Evolutionary conservation across 2,797 vertebrate genomes (phyloP), one percentile per base, ranked within the genome.

Genomic region (Geotrypetes seraphini): DNA sequence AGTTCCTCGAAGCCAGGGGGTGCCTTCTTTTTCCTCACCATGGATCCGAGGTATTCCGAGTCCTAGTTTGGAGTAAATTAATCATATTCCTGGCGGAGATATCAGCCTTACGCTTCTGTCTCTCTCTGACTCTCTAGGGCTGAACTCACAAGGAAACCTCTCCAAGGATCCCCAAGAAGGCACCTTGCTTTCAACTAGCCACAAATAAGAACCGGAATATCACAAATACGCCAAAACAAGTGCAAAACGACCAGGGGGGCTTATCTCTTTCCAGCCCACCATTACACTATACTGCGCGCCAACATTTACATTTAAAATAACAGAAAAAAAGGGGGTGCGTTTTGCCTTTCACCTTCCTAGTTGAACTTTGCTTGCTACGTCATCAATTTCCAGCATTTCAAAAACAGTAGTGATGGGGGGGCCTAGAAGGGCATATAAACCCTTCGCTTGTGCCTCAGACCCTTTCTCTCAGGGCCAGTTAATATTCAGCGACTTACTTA

Each of bases 1-100:
- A 71, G 74, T 59, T 87, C 84, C 71, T 73, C 79, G 47, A 67
- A 70, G 48, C 77, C 77, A 10, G 69, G 53, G 41, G 78, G 69
- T 60, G 66, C 84, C 82, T 75, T 84, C 83, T 69, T 86, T 68
- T 84, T 85, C 80, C 87, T 92, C 86, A 91, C 91, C 91, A 85
- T 88, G 83, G 80, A 66, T 81, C 83, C 80, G 78, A 63, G 54
- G 63, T 58, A 70, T 59, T 72, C 63, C 42, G 60, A 53, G 48
- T 70, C 44, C 63, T 66, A 60, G 60, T 53, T 25, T 23, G 46
- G 65, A 45, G 45, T 68, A 64, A 76, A 63, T 53, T 43, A 42
- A 74, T 71, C 91, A 92, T 91, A 68, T 72, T 86, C 45, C 76
- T 62, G 54, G 73, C 59, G 73, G 53, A 68, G 57, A 59, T 51